Base-by-base conservation (phyloP, 2,888 invertebrate species). In the Leptopilina syphax region DNA sequence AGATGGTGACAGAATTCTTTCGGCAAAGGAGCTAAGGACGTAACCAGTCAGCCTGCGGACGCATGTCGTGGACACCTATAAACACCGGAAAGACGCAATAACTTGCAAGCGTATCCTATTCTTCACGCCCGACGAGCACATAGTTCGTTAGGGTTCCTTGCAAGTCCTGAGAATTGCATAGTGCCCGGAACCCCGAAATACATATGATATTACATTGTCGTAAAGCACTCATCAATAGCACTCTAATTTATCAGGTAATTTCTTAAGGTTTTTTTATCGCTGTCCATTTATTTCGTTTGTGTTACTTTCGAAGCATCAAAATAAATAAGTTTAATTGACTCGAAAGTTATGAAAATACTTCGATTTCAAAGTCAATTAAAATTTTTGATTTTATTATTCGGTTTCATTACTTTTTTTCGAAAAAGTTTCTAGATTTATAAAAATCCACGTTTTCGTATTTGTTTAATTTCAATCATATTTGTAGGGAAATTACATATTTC, bases 61-160 rank as follows among this genome's bases (percentile, higher is more conserved):
- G 63, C 84, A 84, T 84, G 88, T 89, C 88, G 88, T 88, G 88
- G 87, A 88, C 87, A 88, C 89, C 88, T 87, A 86, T 87, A 86
- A 88, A 87, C 85, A 84, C 88, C 89, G 89, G 89, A 89, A 89
- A 88, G 87, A 86, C 82, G 86, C 87, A 88, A 89, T 89, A 88
- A 88, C 87, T 89, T 86, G 85, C 80, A 81, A 86, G 85, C 83
- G 86, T 85, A 86, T 88, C 87, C 86, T 85, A 83, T 84, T 83
- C 83, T 86, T 86, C 84, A 83, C 85, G 84, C 84, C 83, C 79
- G 65, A 70, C 84, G 84, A 83, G 81, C 83, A 84, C 85, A 85
- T 83, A 84, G 86, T 84, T 85, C 84, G 82, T 82, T 82, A 80
- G 70, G 57, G 79, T 79, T 82, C 77, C 76, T 73, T 80, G 80